A percentile compares a stretch with the other conserved stretches of the same genome.
Evolutionary conservation across 2,888 invertebrate genomes (phyloP).

Genomic region (Eilema caniola): DNA sequence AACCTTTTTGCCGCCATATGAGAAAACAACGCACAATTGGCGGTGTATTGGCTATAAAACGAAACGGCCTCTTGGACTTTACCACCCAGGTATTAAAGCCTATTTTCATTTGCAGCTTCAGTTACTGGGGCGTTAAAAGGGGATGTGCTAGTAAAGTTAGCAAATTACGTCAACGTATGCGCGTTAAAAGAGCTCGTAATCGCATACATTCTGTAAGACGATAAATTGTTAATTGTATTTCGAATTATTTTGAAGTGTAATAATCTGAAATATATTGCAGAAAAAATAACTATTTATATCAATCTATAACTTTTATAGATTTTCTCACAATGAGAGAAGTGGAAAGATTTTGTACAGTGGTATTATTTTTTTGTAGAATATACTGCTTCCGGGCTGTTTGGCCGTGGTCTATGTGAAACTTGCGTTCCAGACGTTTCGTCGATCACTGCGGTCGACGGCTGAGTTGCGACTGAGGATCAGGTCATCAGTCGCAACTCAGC

Average conservation of each 20-base stretch:
- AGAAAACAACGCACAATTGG: slow-evolving; percentile 46
- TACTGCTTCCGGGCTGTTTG: too few species aligned
- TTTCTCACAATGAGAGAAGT: too few species aligned
- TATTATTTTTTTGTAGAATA: too few species aligned
- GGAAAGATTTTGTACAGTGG: too few species aligned
- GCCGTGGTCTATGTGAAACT: too few species aligned
- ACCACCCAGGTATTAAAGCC: slow-evolving; percentile 63
- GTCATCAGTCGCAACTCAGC: too few species aligned
- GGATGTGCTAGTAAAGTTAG: slow-evolving; percentile 58
- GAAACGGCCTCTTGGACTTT: slow-evolving; percentile 68
- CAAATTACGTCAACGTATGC: slow-evolving; percentile 53
- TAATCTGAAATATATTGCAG: background rate
- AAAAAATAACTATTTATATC: too few species aligned
- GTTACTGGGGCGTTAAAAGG: slow-evolving; percentile 46
- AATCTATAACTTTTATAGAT: too few species aligned
- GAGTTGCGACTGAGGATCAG: too few species aligned
- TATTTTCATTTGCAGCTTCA: slow-evolving; percentile 58
- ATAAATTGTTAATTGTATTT: slow-evolving; percentile 6
- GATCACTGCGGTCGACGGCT: too few species aligned
- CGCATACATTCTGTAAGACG: slow-evolving; percentile 26
- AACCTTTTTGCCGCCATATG: slow-evolving; percentile 31
- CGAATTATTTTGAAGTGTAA: background rate
- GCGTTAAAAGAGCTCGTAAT: slow-evolving; percentile 30
- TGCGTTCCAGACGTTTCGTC: too few species aligned
- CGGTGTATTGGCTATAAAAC: slow-evolving; percentile 58